Conservation (phyloP, 2,888 invertebrate species). For the Drosophila phalerata region DNA sequence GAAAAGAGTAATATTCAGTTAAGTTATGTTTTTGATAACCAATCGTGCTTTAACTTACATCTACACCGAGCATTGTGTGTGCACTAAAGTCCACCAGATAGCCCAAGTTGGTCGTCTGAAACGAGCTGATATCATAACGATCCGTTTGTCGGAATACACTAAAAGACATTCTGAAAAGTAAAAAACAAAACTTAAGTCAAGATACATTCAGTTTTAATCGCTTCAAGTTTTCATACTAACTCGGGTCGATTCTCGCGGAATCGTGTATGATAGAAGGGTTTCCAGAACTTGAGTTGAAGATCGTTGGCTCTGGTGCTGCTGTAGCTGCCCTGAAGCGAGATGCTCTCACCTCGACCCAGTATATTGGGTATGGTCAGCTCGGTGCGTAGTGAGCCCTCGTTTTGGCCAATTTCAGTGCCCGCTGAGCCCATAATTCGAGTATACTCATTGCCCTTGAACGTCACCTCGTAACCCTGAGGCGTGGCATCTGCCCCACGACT, state of each 20-base stretch:
- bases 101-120: slow-evolving; percentile 92
- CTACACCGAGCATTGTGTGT: slow-evolving; percentile 86
- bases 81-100: slow-evolving; percentile 91
- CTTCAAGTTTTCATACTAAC: slow-evolving; percentile 86
- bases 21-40: neutral
- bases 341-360: slow-evolving; percentile 93
- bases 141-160: slow-evolving; percentile 90
- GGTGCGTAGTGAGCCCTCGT: slow-evolving; percentile 92
- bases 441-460: slow-evolving; percentile 94
- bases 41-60: slow-evolving; percentile 63
- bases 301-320: slow-evolving; percentile 94
- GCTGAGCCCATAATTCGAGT: slow-evolving; percentile 93
- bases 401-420: slow-evolving; percentile 95
- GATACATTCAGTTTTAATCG: neutral
- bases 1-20: neutral
- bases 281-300: slow-evolving; percentile 92
- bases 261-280: slow-evolving; percentile 92
- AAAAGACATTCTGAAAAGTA: slow-evolving; percentile 88
- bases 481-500: slow-evolving; percentile 91
- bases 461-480: slow-evolving; percentile 93
- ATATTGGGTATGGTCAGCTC: slow-evolving; percentile 93
- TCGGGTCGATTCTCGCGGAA: slow-evolving; percentile 87
- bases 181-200: too few species aligned
- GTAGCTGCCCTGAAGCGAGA: slow-evolving; percentile 93
- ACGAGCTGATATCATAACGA: slow-evolving; percentile 87